These are phyloP conservation scores for Sisyra nigra DNA, from an alignment of 2,888 invertebrate species.

Conservation along the genomic window DNA sequence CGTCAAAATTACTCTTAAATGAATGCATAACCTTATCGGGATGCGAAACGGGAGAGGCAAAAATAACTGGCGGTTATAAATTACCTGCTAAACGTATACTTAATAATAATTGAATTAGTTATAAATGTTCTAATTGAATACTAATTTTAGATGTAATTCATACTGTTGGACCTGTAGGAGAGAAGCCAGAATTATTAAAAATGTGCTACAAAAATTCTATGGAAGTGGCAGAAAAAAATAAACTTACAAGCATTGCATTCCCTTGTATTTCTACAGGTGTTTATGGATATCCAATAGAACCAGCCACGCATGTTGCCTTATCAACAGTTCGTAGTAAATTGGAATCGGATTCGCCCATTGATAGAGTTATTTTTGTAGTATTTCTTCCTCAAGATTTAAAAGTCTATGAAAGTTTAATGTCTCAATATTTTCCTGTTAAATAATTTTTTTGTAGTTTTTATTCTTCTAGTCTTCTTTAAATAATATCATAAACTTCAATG, in stretches of 20 bases:
- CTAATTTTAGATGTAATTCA: conserved; percentile 70
- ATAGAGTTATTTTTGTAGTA: conserved; percentile 65
- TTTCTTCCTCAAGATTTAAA: conserved; percentile 55
- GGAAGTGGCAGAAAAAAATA: conserved; percentile 33
- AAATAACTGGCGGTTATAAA: conserved; percentile 65
- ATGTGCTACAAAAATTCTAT: conserved; percentile 58
- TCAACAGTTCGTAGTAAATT: conserved; percentile 47
- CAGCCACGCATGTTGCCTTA: conserved; percentile 62
- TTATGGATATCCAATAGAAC: conserved; percentile 68
- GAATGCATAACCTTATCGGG: conserved; percentile 59
- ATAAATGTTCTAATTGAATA: conserved; percentile 7
- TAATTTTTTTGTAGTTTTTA: conserved; percentile 15
- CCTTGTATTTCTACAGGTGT: conserved; percentile 89
- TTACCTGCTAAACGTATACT: conserved; percentile 70
- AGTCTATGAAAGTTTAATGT: conserved; percentile 54
- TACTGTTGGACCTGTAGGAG: conserved; percentile 74
- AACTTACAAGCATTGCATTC: conserved; percentile 56
- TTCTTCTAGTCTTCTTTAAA: neutral
- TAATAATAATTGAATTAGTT: conserved; percentile 1
- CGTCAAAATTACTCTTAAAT: conserved; percentile 43
- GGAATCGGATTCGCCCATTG: conserved; percentile 36
- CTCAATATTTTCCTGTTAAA: conserved; percentile 50
- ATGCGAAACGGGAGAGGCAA: conserved; percentile 69
- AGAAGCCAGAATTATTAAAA: conserved; percentile 41
- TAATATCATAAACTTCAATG: neutral